These are phyloP conservation scores for Fragum sueziense DNA, from an alignment of 2,888 invertebrate genomes.

Conservation along the genomic window DNA sequence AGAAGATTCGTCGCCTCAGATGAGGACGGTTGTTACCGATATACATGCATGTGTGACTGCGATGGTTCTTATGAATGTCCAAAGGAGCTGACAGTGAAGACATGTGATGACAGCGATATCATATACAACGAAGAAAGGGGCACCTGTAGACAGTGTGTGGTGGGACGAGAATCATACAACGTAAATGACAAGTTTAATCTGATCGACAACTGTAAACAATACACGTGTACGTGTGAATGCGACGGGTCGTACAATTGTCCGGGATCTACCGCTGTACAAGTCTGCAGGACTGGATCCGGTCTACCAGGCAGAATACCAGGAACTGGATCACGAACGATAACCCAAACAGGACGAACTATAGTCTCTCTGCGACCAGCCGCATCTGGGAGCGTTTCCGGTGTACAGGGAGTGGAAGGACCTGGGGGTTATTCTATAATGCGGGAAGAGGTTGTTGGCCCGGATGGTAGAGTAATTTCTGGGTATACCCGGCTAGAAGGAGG, in stretches of 20 bases:
- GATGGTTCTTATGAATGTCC: slow-evolving; percentile 73
- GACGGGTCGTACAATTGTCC: slow-evolving; percentile 75
- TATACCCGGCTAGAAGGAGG: background rate
- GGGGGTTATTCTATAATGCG: background rate
- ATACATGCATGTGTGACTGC: slow-evolving; percentile 64
- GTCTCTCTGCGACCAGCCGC: slow-evolving; percentile 41
- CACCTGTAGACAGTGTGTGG: slow-evolving; percentile 59
- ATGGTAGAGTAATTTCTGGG: background rate
- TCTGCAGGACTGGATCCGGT: slow-evolving; percentile 48
- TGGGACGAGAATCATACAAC: slow-evolving; percentile 42
- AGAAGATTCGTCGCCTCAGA: slow-evolving; percentile 38
- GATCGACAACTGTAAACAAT: slow-evolving; percentile 48
- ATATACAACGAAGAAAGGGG: slow-evolving; percentile 31
- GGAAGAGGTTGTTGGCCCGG: background rate
- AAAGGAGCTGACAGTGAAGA: slow-evolving; percentile 64
- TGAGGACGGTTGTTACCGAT: slow-evolving; percentile 50
- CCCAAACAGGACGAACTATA: slow-evolving; percentile 37
- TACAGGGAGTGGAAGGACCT: background rate
- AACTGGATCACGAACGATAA: slow-evolving; percentile 33
- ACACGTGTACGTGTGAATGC: slow-evolving; percentile 69
- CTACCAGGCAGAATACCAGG: slow-evolving; percentile 24
- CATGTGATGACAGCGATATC: slow-evolving; percentile 42
- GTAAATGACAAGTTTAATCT: slow-evolving; percentile 43
- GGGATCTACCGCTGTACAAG: slow-evolving; percentile 38
- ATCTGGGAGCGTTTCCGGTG: slow-evolving; percentile 9